These are phyloP conservation scores for Heliocidaris erythrogramma DNA, from an alignment of 35 echinoderm and acorn worm species.

Conservation along the genomic window DNA sequence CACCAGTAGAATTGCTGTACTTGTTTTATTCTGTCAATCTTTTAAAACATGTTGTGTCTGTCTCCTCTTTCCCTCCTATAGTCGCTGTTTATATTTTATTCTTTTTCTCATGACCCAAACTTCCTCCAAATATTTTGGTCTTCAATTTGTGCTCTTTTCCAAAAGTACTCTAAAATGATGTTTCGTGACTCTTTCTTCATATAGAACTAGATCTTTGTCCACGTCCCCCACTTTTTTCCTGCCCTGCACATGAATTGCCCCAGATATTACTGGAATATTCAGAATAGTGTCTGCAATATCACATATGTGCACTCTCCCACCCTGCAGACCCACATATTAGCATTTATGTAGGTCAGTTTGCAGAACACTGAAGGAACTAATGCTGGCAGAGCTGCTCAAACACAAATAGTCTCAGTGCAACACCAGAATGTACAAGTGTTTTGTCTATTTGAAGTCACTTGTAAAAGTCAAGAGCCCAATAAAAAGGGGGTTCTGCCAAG, in stretches of 20 bases:
- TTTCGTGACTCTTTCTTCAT: not conserved
- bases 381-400: constrained; percentile 21
- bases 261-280: not conserved
- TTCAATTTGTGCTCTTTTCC: not conserved
- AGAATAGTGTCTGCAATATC: not conserved
- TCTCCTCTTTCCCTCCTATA: too few relatives aligned
- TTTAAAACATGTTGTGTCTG: too few relatives aligned
- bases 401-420: constrained; percentile 16
- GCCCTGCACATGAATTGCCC: not conserved
- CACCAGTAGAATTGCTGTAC: too few relatives aligned
- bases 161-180: not conserved
- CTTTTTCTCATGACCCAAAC: not conserved
- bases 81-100: too few relatives aligned
- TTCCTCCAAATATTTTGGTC: not conserved
- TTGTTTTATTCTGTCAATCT: too few relatives aligned
- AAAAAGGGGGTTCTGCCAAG: not conserved
- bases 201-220: not conserved
- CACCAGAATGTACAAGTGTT: constrained; percentile 15
- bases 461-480: constrained; percentile 32
- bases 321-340: not conserved
- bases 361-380: not conserved
- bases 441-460: constrained; percentile 43
- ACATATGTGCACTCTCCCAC: not conserved
- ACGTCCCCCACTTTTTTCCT: not conserved
- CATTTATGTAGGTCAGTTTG: constrained; percentile 17